phyloP scores from a whole-genome alignment of 2,888 invertebrate genomes.

The Heliconius hortense region DNA sequence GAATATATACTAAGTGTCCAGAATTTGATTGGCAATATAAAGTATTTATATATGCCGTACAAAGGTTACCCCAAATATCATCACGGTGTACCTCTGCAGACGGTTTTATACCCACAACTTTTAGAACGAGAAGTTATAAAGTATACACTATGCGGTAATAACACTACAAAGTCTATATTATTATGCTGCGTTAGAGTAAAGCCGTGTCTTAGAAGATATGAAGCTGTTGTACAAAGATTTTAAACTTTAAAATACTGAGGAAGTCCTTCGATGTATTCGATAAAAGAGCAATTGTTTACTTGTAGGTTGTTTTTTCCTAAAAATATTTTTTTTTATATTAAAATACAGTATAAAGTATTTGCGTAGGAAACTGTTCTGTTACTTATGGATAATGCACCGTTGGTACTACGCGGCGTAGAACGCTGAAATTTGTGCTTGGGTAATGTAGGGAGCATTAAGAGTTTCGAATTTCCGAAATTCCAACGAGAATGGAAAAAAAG shows the following conservation, averaged over 20 bases:
- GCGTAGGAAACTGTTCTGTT: too few species aligned
- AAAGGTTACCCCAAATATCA: conserved; percentile 15
- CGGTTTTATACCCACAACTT: conserved; percentile 9
- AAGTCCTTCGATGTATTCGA: neutral
- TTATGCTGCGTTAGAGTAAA: neutral
- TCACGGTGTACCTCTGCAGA: neutral
- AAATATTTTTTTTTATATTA: too few species aligned
- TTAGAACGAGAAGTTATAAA: conserved; percentile 3
- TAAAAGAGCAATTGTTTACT: neutral
- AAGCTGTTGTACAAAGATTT: neutral
- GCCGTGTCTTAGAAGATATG: neutral
- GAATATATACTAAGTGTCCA: conserved; percentile 15
- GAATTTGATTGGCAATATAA: conserved; percentile 20
- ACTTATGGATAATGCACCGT: too few species aligned
- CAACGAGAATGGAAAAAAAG: too few species aligned
- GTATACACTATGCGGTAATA: neutral
- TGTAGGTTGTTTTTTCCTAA: neutral
- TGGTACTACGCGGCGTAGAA: too few species aligned
- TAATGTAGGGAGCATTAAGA: too few species aligned
- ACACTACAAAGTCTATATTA: conserved; percentile 2
- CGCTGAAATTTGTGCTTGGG: too few species aligned
- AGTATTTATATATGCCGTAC: conserved; percentile 12
- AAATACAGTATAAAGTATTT: too few species aligned
- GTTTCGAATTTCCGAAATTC: too few species aligned
- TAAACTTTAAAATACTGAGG: neutral